A percentile compares a stretch with the other conserved stretches of the same genome.
These are phyloP conservation scores for Nothoprocta perdicaria DNA, from an alignment of 2,113 vertebrate species.

Conservation along the genomic window DNA sequence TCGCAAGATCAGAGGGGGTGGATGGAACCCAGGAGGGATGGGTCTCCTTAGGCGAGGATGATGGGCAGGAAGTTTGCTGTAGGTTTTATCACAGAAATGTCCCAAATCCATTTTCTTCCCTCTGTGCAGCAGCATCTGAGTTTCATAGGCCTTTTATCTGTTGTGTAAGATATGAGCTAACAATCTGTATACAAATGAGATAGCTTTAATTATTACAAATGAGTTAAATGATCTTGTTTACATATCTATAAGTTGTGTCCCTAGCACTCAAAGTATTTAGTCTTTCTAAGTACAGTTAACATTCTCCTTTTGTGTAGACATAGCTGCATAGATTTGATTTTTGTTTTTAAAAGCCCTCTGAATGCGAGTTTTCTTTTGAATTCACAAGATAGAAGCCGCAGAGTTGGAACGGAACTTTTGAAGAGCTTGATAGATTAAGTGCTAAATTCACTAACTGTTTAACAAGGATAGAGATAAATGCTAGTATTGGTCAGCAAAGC, in stretches of 20 bases:
- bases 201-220: slow-evolving; percentile 25
- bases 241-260: not conserved
- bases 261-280: slow-evolving; percentile 14
- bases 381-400: not conserved
- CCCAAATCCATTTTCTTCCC: not conserved
- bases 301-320: not conserved
- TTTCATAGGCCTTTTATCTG: slow-evolving; percentile 27
- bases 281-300: slow-evolving; percentile 6
- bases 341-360: slow-evolving; percentile 24
- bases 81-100: not conserved
- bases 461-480: not conserved
- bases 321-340: not conserved
- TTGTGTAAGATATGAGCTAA: not conserved
- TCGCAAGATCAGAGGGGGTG: not conserved
- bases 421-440: not conserved
- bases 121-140: not conserved
- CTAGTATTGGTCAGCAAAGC: not conserved
- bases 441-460: not conserved
- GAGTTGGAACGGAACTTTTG: slow-evolving; percentile 1
- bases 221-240: slow-evolving; percentile 46
- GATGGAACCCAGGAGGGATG: not conserved
- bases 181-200: slow-evolving; percentile 6
- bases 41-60: slow-evolving; percentile 24
- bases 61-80: not conserved
- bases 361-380: slow-evolving; percentile 28